A percentile compares a stretch with the other conserved stretches of the same genome.
Conservation (phyloP, 2,797 vertebrate species). For the Pangasius sanitwongsei region DNA sequence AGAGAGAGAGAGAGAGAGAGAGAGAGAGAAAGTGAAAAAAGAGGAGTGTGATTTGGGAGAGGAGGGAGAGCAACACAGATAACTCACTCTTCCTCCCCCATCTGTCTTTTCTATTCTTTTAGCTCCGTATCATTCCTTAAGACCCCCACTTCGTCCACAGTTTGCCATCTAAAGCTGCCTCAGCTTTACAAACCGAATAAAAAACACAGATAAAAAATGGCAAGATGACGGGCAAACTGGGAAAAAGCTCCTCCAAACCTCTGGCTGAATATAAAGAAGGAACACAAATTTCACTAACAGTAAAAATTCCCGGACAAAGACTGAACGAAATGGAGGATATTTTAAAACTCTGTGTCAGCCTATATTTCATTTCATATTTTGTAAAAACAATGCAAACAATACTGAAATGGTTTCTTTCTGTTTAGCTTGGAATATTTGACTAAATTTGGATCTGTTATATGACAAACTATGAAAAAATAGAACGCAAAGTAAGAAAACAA, state of each 20-base stretch:
- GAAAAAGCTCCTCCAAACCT: constrained; percentile 20
- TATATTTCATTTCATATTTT: background rate
- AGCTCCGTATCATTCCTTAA: constrained; percentile 27
- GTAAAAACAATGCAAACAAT: background rate
- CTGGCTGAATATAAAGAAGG: constrained; percentile 38
- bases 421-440: background rate
- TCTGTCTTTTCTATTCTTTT: constrained; percentile 43
- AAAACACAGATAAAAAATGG: constrained; percentile 30
- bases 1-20: constrained; percentile 18
- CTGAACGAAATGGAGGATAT: background rate
- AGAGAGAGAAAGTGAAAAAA: constrained; percentile 15
- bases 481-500: background rate
- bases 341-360: background rate
- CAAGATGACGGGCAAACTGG: constrained; percentile 10
- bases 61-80: constrained; percentile 48
- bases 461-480: background rate
- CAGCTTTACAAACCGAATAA: constrained; percentile 42
- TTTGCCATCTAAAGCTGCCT: constrained; percentile 37
- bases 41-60: constrained; percentile 40
- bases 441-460: background rate
- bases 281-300: constrained; percentile 31
- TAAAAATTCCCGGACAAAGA: background rate
- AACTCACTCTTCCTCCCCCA: constrained; percentile 59
- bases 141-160: constrained; percentile 35
- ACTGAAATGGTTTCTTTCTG: background rate